Evolutionary conservation across 2,888 invertebrate species (phyloP).

Genomic region (Andrena minutula): DNA sequence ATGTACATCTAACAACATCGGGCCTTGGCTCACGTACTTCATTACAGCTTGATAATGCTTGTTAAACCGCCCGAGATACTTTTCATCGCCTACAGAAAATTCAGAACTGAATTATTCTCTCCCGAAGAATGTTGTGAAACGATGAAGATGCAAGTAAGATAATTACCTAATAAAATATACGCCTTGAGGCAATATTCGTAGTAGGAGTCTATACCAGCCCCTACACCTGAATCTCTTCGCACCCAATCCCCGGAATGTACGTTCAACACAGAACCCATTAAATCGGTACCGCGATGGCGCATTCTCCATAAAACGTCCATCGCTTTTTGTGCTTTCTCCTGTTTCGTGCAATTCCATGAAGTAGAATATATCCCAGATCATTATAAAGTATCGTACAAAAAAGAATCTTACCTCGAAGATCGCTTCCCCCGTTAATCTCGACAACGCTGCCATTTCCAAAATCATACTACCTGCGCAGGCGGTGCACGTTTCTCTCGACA

Average conservation of each 20-base stretch:
- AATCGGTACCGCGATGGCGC: constrained; percentile 94
- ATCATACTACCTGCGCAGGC: constrained; percentile 99
- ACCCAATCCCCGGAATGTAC: constrained; percentile 99
- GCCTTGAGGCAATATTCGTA: constrained; percentile 99
- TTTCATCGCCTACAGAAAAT: constrained; percentile 89
- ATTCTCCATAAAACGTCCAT: constrained; percentile 99
- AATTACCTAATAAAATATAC: constrained; percentile 93
- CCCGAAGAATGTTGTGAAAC: constrained; percentile 6
- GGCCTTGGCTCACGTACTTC: constrained; percentile 98
- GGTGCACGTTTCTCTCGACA: constrained; percentile 96
- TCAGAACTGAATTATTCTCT: background rate
- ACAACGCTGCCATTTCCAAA: constrained; percentile 98
- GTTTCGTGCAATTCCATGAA: constrained; percentile 13
- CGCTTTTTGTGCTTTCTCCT: constrained; percentile 96
- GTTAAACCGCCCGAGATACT: constrained; percentile 97
- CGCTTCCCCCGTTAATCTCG: constrained; percentile 95
- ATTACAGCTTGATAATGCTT: constrained; percentile 98
- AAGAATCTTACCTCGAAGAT: constrained; percentile 90
- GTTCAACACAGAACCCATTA: constrained; percentile 99
- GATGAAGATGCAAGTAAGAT: constrained; percentile 10
- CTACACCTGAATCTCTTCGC: constrained; percentile 97
- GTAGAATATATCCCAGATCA: background rate
- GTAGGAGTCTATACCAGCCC: constrained; percentile 99
- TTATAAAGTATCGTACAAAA: background rate
- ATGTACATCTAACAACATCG: constrained; percentile 97